Evolutionary conservation across 1,140 invertebrate species (phyloP).

Genomic region (Luehdorfia chinensis): DNA sequence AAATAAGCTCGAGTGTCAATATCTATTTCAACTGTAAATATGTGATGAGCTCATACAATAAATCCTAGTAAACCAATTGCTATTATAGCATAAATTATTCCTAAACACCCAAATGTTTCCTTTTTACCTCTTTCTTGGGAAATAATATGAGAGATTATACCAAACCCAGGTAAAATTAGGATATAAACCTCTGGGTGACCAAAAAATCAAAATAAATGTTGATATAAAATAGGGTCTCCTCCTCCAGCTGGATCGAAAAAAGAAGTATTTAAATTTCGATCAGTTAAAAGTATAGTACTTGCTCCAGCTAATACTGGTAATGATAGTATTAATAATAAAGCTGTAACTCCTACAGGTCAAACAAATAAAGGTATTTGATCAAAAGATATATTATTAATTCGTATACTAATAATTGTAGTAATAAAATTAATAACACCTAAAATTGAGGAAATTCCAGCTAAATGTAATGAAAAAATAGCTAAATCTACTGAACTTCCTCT

Average conservation of each 20-base stretch:
- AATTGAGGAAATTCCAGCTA: conserved; percentile 83
- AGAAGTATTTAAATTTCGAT: conserved; percentile 84
- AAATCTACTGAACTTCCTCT: conserved; percentile 80
- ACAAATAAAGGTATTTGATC: conserved; percentile 79
- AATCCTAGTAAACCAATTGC: conserved; percentile 48
- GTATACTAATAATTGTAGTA: conserved; percentile 80
- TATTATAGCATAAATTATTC: conserved; percentile 36
- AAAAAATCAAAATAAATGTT: conserved; percentile 90
- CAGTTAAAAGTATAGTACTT: conserved; percentile 84
- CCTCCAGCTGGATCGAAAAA: conserved; percentile 83
- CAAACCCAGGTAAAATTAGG: conserved; percentile 82
- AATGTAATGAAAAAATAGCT: conserved; percentile 82
- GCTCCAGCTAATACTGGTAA: conserved; percentile 85
- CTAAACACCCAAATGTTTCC: conserved; percentile 35
- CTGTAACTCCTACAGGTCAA: conserved; percentile 84
- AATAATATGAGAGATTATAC: conserved; percentile 82
- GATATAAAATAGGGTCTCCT: conserved; percentile 84
- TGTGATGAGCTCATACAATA: conserved; percentile 84
- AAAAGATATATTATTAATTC: conserved; percentile 65
- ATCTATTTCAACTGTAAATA: conserved; percentile 86
- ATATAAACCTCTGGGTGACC: conserved; percentile 88
- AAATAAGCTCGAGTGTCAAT: conserved; percentile 85
- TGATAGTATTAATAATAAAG: conserved; percentile 81
- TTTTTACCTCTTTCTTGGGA: conserved; percentile 53
- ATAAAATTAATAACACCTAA: conserved; percentile 52